Percentiles rank a stretch among this genome's conserved stretches.
phyloP scores from a whole-genome alignment of 1,140 invertebrate species.

The Neomicropteryx cornuta region DNA sequence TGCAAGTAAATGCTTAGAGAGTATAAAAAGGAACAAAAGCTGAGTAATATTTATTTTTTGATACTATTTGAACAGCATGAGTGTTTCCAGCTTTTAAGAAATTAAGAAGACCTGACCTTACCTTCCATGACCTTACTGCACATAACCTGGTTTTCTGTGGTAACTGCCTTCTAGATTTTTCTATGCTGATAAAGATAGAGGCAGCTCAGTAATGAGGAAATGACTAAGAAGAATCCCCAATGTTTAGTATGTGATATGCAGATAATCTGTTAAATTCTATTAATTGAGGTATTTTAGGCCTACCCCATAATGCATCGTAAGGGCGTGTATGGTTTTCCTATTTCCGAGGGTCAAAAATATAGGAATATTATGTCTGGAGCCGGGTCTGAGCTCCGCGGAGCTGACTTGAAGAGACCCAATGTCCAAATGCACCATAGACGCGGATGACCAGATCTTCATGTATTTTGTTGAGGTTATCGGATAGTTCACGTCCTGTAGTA shows the following conservation, averaged over 20 bases:
- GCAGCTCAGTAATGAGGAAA: too few species aligned
- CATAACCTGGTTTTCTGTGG: too few species aligned
- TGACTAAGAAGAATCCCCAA: too few species aligned
- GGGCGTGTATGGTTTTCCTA: conserved; percentile 4
- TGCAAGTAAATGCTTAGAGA: not conserved
- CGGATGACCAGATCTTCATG: conserved; percentile 10
- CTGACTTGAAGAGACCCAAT: conserved; percentile 8
- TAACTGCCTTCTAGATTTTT: too few species aligned
- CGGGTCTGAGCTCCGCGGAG: conserved; percentile 3
- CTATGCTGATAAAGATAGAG: too few species aligned
- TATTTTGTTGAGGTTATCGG: conserved; percentile 2
- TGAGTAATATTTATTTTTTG: not conserved
- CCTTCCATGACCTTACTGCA: too few species aligned
- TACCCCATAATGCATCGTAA: conserved; percentile 13
- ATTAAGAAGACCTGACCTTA: too few species aligned
- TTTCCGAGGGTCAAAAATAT: conserved; percentile 8
- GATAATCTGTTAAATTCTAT: too few species aligned
- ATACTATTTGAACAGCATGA: too few species aligned
- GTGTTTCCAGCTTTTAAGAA: too few species aligned
- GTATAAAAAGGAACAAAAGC: not conserved
- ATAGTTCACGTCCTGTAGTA: not conserved
- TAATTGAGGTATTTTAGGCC: too few species aligned
- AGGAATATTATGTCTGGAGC: conserved; percentile 10
- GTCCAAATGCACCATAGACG: conserved; percentile 9
- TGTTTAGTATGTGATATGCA: too few species aligned